Conservation (phyloP, 2,797 vertebrate species). For the Gallinago solitaria region DNA sequence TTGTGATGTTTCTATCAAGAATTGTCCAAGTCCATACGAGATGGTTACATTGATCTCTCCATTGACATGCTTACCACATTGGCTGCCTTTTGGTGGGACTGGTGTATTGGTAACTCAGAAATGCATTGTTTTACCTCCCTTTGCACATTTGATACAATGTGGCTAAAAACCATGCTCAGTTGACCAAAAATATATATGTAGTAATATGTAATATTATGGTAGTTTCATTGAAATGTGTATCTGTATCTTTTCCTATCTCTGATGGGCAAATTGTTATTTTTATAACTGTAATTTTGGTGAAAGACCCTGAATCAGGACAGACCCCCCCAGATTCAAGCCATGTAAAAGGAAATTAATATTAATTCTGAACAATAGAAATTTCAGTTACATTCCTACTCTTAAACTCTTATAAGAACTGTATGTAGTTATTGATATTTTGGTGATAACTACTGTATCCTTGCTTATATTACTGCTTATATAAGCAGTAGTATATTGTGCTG, state of each 20-base stretch:
- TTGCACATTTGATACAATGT: not conserved
- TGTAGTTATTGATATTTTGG: not conserved
- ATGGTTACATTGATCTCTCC: not conserved
- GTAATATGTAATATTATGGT: not conserved
- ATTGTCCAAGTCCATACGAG: not conserved
- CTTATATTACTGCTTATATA: not conserved
- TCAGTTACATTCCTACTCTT: not conserved
- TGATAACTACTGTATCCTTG: not conserved
- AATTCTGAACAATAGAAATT: not conserved
- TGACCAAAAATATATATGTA: not conserved
- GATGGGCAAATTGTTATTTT: not conserved
- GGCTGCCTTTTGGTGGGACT: not conserved
- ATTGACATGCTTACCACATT: not conserved
- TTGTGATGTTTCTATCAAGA: not conserved
- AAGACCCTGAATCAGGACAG: not conserved
- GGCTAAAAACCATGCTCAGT: not conserved
- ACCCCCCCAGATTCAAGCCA: not conserved
- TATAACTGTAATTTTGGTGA: not conserved
- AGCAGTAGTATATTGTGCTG: not conserved
- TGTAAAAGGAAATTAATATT: not conserved
- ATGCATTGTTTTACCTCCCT: not conserved
- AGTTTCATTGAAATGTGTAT: not conserved
- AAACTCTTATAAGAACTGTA: not conserved
- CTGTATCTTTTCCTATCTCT: not conserved
- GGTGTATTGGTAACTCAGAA: not conserved